phyloP scores from a whole-genome alignment of 2,113 vertebrate genomes.

The Gambusia affinis region DNA sequence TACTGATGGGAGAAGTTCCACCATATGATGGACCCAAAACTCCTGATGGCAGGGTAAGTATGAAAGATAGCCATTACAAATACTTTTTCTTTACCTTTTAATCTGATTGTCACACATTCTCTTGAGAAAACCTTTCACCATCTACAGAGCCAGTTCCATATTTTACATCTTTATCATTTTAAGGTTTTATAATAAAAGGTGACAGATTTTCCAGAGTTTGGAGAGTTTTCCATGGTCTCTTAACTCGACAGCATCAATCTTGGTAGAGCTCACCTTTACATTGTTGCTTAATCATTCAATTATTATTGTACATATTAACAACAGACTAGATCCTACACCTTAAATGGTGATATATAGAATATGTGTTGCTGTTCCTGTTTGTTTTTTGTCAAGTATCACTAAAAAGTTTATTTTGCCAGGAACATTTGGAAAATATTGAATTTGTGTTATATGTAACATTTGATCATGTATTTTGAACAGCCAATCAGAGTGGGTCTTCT shows the following conservation, averaged over 20 bases:
- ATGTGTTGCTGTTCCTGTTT: not conserved
- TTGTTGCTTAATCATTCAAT: not conserved
- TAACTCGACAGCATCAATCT: too few species aligned
- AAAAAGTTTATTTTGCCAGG: too few species aligned
- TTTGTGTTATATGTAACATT: too few species aligned
- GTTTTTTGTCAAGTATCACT: too few species aligned
- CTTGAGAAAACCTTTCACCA: not conserved
- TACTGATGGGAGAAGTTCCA: slow-evolving; percentile 83
- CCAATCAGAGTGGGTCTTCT: too few species aligned
- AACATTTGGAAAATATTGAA: too few species aligned
- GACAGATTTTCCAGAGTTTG: not conserved
- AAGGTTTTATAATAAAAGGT: not conserved
- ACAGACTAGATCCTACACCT: not conserved
- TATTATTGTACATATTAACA: not conserved
- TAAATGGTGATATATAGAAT: too few species aligned
- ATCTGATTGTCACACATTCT: not conserved
- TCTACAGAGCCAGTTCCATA: not conserved
- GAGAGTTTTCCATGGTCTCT: too few species aligned
- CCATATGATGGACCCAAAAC: slow-evolving; percentile 84
- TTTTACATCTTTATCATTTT: not conserved
- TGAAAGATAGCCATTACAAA: not conserved
- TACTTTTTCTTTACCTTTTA: not conserved
- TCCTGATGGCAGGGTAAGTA: slow-evolving; percentile 83
- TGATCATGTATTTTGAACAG: too few species aligned
- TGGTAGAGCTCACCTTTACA: not conserved